Evolutionary conservation across 2,888 invertebrate genomes (phyloP).

Genomic region (Hetaerina titia): DNA sequence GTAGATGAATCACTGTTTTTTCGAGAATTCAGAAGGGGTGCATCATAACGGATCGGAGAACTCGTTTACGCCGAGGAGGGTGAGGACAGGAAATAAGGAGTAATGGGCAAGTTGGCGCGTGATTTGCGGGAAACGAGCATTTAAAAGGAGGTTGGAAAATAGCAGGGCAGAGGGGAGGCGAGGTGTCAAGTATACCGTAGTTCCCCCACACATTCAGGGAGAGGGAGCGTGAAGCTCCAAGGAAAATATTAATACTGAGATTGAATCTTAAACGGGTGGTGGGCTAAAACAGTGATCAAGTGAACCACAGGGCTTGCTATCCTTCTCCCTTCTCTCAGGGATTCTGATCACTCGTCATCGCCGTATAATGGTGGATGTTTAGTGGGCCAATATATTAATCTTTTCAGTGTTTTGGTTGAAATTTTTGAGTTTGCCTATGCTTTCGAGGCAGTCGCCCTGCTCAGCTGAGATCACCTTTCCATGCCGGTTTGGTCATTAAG

Average conservation of each 20-base stretch:
- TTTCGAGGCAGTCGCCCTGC: no score
- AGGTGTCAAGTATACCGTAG: neutral
- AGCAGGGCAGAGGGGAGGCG: neutral
- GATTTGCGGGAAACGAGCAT: neutral
- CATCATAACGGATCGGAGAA: constrained; percentile 18
- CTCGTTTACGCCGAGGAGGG: neutral
- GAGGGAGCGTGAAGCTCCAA: neutral
- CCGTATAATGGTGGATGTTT: no score
- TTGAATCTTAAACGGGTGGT: neutral
- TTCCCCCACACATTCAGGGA: neutral
- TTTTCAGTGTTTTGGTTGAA: no score
- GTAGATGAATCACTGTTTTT: neutral
- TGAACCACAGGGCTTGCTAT: no score
- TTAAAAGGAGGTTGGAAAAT: neutral
- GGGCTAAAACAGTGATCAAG: no score
- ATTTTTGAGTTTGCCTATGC: no score
- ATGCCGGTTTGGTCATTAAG: no score
- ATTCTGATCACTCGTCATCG: no score
- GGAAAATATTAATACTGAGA: neutral
- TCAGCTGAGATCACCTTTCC: no score
- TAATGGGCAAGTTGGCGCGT: neutral
- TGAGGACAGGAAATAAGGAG: neutral
- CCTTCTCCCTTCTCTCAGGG: no score
- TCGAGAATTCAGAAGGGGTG: neutral
- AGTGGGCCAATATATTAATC: no score